Base-by-base conservation (phyloP, 2,797 vertebrate genomes). In the Ispidina picta region DNA sequence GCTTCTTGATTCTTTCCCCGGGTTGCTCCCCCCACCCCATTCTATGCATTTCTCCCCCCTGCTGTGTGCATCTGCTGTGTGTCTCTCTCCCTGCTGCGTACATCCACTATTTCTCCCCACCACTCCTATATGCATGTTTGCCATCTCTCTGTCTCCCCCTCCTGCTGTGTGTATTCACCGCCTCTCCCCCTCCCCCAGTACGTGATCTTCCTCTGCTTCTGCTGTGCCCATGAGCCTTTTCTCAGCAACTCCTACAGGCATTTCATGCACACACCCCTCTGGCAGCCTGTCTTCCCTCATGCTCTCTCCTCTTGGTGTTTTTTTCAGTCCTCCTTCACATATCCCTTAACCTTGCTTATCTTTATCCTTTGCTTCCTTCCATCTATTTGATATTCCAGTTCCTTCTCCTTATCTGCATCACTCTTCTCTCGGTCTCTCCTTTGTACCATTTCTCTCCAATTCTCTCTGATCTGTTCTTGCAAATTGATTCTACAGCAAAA, bases 21-120 rank as follows among this genome's bases (percentile, higher is more conserved):
- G 1, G 22, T 60, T 56, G 82, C 83, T 82, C 56, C 55, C 88
- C 88, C 43, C 68, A 14, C 64, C 68, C 46, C 19, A 4, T 66
- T 93, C 93, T 39, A 89, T 83, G 95, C 93, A 63, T 95, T 83
- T 93, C 76, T 83, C 78, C 75, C 91, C 70, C 96, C 96, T 31
- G 94, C 97, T 92, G 95, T 5, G 94, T 73, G 91, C 95, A 96
- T 96, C 97, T 97, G 97, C 95, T 92, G 84, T 56, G 92, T 64
- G 69, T 95, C 91, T 96, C 94, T 93, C 88, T 86, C 86, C 83
- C 79, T 66, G 90, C 96, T 95, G 94, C 8, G 95, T 90, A 95
- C 55, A 54, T 71, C 93, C 94, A 93, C 73, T 25, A 71, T 92
- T 96, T 83, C 84, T 93, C 83, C 64, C 78, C 59, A 52, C 78